A percentile compares a stretch with the other conserved stretches of the same genome.
Conservation (phyloP, 2,797 vertebrate genomes). For the Rhabdomys pumilio region DNA sequence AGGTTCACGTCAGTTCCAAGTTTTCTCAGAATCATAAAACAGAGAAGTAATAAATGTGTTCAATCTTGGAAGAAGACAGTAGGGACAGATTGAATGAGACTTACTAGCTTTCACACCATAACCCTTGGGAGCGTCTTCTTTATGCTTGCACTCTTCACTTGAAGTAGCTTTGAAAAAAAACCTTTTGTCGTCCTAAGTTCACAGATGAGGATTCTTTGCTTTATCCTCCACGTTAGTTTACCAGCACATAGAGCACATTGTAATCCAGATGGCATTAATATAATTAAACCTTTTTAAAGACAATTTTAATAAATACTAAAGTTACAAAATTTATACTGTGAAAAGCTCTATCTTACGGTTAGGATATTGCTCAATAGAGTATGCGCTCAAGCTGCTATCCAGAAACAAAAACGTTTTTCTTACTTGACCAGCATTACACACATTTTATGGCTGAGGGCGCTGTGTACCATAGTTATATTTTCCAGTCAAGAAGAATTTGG, state of each 20-base stretch:
- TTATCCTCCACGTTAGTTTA: background rate
- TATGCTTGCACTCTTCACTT: background rate
- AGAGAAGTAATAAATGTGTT: background rate
- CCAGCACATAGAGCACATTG: background rate
- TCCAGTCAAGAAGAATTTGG: conserved; percentile 47
- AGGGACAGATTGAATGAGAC: background rate
- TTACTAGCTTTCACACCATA: background rate
- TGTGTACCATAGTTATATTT: background rate
- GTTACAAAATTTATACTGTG: background rate
- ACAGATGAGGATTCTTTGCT: background rate
- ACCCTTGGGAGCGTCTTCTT: background rate
- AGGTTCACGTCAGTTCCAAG: background rate
- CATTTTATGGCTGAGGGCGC: background rate
- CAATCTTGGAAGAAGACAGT: background rate
- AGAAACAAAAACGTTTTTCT: conserved; percentile 6
- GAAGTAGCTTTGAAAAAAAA: background rate
- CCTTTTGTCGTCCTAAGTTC: background rate
- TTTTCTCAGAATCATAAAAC: background rate
- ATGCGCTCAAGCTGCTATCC: background rate
- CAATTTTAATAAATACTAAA: background rate
- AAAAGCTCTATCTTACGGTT: background rate
- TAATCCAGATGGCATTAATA: background rate
- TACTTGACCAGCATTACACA: background rate
- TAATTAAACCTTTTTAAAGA: background rate
- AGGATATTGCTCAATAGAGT: background rate